Evolutionary conservation across 2,888 invertebrate genomes (phyloP), one percentile per base, ranked within the genome.

Genomic region (Melinaea menophilus): DNA sequence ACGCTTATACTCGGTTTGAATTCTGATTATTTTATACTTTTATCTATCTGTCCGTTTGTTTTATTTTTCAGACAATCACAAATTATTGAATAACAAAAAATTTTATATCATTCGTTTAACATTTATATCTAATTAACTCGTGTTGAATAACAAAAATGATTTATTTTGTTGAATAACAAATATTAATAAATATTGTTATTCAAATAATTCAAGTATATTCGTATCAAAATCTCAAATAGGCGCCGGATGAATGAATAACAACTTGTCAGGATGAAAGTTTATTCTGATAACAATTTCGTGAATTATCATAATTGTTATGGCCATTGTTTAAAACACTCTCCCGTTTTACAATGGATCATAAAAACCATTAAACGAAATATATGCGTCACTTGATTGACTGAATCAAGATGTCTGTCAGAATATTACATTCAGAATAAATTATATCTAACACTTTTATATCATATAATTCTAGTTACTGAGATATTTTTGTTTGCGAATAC

Each of bases 1-100:
- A 72, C 71, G 67, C 62, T 63, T 58, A 56, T 57, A 64, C 73
- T 59, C n/a, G 65, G 12, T 41, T 31, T 34, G 72, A 71, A 72
- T 72, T 59, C 55, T 67, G 60, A 70, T 51, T 22, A 22, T 9
- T 5, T 7, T 22, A n/a, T 51, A n/a, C 51, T 22, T 48, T 22
- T 4, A 48, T 31, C 1, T 51, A 31, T 51, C 51, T 51, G 51
- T 51, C 22, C 9, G 51, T 51, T 11, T 31, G 31, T 51, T 51
- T 51, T 22, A 41, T 5, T 4, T 37, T 37, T 5, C 3, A 41
- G 7, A 3, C 41, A 41, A 41, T 41, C 41, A 11, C 41, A 41
- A 41, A 9, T 41, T 9, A 5, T 41, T 41, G 41, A 41, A 41
- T 41, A 41, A 41, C 5, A 41, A 41, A 9, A 41, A 9, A 9